phyloP scores from a whole-genome alignment of 53 echinoderm and acorn worm species.

The Apostichopus leukothele region DNA sequence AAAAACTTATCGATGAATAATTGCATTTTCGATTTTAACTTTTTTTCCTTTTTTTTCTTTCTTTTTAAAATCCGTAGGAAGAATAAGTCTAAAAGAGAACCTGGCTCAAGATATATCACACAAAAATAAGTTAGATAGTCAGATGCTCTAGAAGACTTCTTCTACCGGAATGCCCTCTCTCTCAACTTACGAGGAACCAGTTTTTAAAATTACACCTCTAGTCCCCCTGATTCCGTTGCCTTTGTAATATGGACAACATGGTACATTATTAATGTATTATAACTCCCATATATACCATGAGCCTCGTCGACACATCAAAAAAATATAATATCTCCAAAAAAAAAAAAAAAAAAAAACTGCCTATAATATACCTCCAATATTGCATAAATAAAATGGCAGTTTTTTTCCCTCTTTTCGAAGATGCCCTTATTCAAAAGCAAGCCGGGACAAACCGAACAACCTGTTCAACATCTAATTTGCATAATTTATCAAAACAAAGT shows the following conservation, averaged over 20 bases:
- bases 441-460: constrained; percentile 28
- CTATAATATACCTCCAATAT: constrained; percentile 42
- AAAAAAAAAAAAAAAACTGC: neutral
- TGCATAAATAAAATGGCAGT: constrained; percentile 50
- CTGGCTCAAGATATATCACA: constrained; percentile 48
- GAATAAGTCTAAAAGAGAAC: constrained; percentile 32
- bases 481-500: constrained; percentile 38
- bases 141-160: constrained; percentile 23
- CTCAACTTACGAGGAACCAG: constrained; percentile 12
- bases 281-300: constrained; percentile 19
- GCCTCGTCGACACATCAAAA: constrained; percentile 29
- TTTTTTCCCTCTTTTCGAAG: constrained; percentile 7
- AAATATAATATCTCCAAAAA: constrained; percentile 26
- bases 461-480: constrained; percentile 45
- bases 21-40: constrained; percentile 30
- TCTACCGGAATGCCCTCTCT: constrained; percentile 19
- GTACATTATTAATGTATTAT: neutral
- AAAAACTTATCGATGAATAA: constrained; percentile 29
- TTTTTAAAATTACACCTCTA: constrained; percentile 22
- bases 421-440: constrained; percentile 41
- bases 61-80: neutral
- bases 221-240: constrained; percentile 8
- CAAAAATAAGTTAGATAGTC: constrained; percentile 45
- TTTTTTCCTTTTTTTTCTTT: neutral
- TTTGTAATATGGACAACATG: constrained; percentile 17